Conservation (phyloP, 2,797 vertebrate species). For the Spondyliosoma cantharus region DNA sequence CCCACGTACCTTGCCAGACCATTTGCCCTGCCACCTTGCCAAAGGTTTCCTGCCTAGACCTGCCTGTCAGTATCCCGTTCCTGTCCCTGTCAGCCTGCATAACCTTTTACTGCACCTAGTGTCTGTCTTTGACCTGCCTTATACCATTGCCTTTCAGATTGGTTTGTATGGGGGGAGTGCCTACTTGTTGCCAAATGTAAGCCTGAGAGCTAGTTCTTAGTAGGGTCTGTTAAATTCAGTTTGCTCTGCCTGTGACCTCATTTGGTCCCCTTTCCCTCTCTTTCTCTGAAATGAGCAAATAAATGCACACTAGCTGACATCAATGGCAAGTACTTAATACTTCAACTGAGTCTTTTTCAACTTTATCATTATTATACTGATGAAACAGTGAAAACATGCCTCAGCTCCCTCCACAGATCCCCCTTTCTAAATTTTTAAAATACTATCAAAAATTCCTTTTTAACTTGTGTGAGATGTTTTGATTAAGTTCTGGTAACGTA, state of each 20-base stretch:
- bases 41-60: too few relatives aligned
- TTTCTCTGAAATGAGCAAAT: not conserved
- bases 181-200: constrained; percentile 2
- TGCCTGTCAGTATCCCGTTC: too few relatives aligned
- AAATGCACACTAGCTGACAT: too few relatives aligned
- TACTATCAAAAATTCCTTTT: not conserved
- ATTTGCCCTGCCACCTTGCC: not conserved
- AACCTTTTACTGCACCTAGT: not conserved
- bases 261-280: too few relatives aligned
- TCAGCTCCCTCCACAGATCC: not conserved
- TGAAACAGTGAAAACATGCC: not conserved
- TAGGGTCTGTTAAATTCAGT: not conserved
- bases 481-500: not conserved
- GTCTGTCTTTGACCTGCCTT: not conserved
- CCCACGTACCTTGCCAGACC: not conserved
- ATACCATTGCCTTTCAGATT: not conserved
- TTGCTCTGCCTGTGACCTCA: not conserved
- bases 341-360: not conserved
- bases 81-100: not conserved
- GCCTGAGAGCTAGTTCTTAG: not conserved
- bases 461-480: not conserved
- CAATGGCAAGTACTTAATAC: not conserved
- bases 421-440: not conserved
- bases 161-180: not conserved
- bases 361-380: not conserved